Percentiles rank a stretch among this genome's conserved stretches.
phyloP scores from a whole-genome alignment of 2,113 vertebrate species.

The Perccottus glenii region DNA sequence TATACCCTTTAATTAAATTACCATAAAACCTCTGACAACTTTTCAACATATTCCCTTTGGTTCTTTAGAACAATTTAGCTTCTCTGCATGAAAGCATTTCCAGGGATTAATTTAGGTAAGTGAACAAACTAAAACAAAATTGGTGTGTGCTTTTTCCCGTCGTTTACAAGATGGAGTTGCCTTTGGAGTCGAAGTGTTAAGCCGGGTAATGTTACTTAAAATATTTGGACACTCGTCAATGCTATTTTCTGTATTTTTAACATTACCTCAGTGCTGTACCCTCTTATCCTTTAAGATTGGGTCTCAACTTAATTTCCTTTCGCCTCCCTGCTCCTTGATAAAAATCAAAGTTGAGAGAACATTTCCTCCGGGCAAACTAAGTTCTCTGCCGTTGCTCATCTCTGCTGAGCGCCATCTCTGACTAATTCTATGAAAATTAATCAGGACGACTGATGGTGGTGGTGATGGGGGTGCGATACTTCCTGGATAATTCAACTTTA shows the following conservation, averaged over 20 bases:
- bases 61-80: not conserved
- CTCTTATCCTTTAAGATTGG: conserved; percentile 50
- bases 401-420: conserved; percentile 28
- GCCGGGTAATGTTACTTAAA: conserved; percentile 27
- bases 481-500: conserved; percentile 59
- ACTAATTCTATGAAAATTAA: conserved; percentile 71
- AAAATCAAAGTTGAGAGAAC: conserved; percentile 60
- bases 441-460: conserved; percentile 22
- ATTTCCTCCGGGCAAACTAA: conserved; percentile 55
- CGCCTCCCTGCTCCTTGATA: conserved; percentile 39
- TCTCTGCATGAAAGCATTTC: conserved; percentile 10
- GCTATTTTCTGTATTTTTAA: not conserved
- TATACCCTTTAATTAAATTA: not conserved
- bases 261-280: conserved; percentile 28
- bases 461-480: conserved; percentile 17
- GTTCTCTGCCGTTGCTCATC: conserved; percentile 51
- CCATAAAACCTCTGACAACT: conserved; percentile 7
- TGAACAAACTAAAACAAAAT: not conserved
- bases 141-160: not conserved
- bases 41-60: not conserved
- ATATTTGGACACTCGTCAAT: not conserved
- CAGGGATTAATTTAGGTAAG: conserved; percentile 3
- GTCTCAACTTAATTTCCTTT: conserved; percentile 50
- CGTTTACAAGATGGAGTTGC: not conserved
- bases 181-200: conserved; percentile 15